A percentile compares a stretch with the other conserved stretches of the same genome.
These are phyloP conservation scores for Astyanax mexicanus DNA, from an alignment of 2,797 vertebrate genomes.

Conservation along the genomic window DNA sequence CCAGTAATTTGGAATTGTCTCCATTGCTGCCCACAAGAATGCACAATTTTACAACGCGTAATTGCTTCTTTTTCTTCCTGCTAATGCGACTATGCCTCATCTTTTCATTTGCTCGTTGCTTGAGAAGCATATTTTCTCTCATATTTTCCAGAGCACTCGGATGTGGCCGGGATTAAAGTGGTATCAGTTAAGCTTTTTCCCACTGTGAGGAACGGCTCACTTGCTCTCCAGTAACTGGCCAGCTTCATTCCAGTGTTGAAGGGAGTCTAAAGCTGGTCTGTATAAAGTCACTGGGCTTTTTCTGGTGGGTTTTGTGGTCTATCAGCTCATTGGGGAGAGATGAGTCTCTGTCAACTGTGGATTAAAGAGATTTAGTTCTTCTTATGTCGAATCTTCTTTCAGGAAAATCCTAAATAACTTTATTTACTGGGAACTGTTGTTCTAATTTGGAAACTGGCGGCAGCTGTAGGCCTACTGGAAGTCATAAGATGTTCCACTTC, in stretches of 20 bases:
- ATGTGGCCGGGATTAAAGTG: not conserved
- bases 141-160: constrained; percentile 17
- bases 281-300: constrained; percentile 38
- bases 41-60: not conserved
- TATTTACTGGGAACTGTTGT: constrained; percentile 2
- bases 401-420: constrained; percentile 22
- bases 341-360: constrained; percentile 29
- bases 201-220: constrained; percentile 38
- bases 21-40: not conserved
- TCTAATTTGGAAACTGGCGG: constrained; percentile 19
- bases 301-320: constrained; percentile 27
- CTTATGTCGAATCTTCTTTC: not conserved
- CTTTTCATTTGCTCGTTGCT: not conserved
- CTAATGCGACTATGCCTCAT: not conserved
- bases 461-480: constrained; percentile 1
- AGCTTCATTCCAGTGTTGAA: not conserved
- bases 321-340: constrained; percentile 22
- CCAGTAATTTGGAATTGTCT: not conserved
- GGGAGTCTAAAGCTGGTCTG: constrained; percentile 14
- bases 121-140: not conserved
- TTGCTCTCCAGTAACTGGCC: constrained; percentile 48
- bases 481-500: constrained; percentile 15
- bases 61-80: not conserved
- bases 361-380: constrained; percentile 34
- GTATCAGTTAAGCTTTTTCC: constrained; percentile 11